Evolutionary conservation across 2,113 vertebrate species (phyloP), one percentile per base, ranked within the genome.

Genomic region (Ibidorhyncha struthersii): DNA sequence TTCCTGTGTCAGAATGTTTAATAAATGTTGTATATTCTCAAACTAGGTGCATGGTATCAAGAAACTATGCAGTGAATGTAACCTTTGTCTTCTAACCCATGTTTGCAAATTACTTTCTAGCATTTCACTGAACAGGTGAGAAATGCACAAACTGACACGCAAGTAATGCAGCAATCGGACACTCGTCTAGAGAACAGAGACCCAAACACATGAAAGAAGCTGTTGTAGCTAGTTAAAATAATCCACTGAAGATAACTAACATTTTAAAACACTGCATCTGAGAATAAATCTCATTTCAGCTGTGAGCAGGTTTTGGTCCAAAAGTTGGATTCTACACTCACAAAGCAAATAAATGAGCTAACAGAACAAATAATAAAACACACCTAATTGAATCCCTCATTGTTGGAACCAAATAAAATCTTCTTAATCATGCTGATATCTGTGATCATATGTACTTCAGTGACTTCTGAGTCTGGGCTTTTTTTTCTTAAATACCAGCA

Each of bases 51-150:
- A n/a, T 17, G 36, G 32, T 52, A 72, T 61, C 85, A 87, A 72
- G 45, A 86, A 96, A 41, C 53, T 71, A 83, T 58, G 32, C 66
- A 82, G 30, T 53, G 41, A 90, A 83, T 86, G 59, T 88, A 91
- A 92, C 45, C 30, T 95, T 59, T 95, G 49, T 55, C 76, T 94
- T 89, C 56, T 56, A 86, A 74, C 23, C 59, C 66, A 30, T 55
- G 30, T 84, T 96, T 92, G 62, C 66, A 94, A 94, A 81, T 45
- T 4, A 69, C 67, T 91, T 90, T 69, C 85, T 92, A 92, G 23
- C 66, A 52, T 91, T 97, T 95, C 94, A 81, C 74, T 26, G 56
- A 95, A 83, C 58, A 93, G 82, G 58, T 95, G 90, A 98, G 84
- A 97, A 97, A 77, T 0, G 4, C 26, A 73, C 80, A 73, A 91